Evolutionary conservation across 1,140 invertebrate genomes (phyloP).

Genomic region (Diorhabda sublineata): DNA sequence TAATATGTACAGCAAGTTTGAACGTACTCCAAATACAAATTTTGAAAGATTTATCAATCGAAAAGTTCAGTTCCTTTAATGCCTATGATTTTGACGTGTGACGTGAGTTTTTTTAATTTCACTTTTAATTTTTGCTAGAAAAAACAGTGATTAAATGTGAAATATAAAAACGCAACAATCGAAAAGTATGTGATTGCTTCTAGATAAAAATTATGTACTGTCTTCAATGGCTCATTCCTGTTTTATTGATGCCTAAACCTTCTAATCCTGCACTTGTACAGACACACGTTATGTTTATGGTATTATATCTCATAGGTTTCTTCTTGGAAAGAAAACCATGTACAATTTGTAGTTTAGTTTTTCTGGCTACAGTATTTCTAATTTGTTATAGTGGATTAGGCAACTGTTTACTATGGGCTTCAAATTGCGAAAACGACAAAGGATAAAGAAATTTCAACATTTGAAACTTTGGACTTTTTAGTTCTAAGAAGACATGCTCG

Average conservation of each 20-base stretch:
- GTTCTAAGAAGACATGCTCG: slow-evolving; percentile 5
- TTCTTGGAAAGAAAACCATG: slow-evolving; percentile 95
- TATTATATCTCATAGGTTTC: slow-evolving; percentile 87
- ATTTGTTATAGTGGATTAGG: slow-evolving; percentile 95
- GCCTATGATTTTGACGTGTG: too few relatives aligned
- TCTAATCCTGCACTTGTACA: slow-evolving; percentile 90
- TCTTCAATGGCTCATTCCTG: slow-evolving; percentile 96
- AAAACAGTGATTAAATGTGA: not conserved
- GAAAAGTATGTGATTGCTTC: slow-evolving; percentile 18
- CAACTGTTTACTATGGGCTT: slow-evolving; percentile 89
- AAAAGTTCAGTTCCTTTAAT: too few relatives aligned
- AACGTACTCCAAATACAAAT: too few relatives aligned
- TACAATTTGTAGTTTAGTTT: slow-evolving; percentile 92
- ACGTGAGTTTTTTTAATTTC: too few relatives aligned
- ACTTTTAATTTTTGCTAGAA: too few relatives aligned
- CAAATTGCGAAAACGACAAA: slow-evolving; percentile 69
- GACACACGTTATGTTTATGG: slow-evolving; percentile 96
- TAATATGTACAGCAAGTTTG: too few relatives aligned
- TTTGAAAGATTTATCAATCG: too few relatives aligned
- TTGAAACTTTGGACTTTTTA: slow-evolving; percentile 3
- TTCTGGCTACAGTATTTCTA: slow-evolving; percentile 85
- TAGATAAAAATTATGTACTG: slow-evolving; percentile 81
- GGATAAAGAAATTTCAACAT: slow-evolving; percentile 30
- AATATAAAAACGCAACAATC: slow-evolving; percentile 13
- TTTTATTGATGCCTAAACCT: slow-evolving; percentile 94